Evolutionary conservation across 2,113 vertebrate genomes (phyloP), one percentile per base, ranked within the genome.

Genomic region (Andinoacara biseriatus): DNA sequence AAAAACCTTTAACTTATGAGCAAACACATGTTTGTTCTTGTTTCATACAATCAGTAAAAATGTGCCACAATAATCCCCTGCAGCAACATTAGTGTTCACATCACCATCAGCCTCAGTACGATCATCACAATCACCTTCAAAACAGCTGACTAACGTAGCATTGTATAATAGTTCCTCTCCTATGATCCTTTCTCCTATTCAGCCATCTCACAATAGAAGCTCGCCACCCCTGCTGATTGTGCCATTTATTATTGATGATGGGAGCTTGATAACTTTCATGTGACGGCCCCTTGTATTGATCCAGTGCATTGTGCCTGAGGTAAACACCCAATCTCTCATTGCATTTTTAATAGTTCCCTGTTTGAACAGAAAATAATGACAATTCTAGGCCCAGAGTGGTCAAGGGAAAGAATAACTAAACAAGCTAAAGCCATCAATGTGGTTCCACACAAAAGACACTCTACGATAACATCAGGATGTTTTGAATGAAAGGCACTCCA

Each of bases 231-330:
- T 81, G 90, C 60, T 88, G 90, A 94, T 92, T 84, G 85, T 56
- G 59, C 31, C 87, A 90, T 96, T 86, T 83, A 96, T 95, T 95
- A 96, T 95, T 93, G 90, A 95, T 95, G 92, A 85, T 31, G 63
- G 58, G 78, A 79, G 93, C 91, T 93, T 92, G 93, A 94, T 95
- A 94, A 92, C 93, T 90, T 94, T 90, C 93, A 92, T 82, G 74
- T 76, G 76, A 90, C 78, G 72, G 18, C 75, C 81, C 82, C 46
- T 4, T 87, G 84, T 79, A 91, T 87, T 90, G 84, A 92, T 87
- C 94, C 91, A 80, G 81, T 38, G 62, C 89, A 93, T 92, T 90
- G 52, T 93, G 91, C 60, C 57, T 22, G 24, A 59, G 76, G 82
- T 87, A 94, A 94, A 94, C 87, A 89, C 20, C 65, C 10, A 88